phyloP scores from a whole-genome alignment of 2,797 vertebrate species.

The Choloepus didactylus region DNA sequence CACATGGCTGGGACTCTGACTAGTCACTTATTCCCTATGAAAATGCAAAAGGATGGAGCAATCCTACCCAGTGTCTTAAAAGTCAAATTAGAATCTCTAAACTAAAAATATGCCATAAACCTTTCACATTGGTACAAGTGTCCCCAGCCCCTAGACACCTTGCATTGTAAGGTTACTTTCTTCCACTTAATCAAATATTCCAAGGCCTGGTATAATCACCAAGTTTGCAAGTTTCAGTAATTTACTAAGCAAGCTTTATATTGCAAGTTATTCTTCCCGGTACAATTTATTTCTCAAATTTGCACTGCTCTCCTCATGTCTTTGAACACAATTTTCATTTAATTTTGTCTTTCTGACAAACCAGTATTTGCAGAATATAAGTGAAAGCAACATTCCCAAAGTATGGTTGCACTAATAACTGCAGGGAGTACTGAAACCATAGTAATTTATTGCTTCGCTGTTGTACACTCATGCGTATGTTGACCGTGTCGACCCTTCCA shows the following conservation, averaged over 20 bases:
- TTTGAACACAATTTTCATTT: conserved; percentile 83
- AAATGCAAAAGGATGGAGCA: not conserved
- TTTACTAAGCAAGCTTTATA: conserved; percentile 63
- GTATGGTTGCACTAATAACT: conserved; percentile 84
- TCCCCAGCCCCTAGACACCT: not conserved
- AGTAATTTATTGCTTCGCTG: conserved; percentile 87
- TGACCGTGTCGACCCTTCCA: conserved; percentile 69
- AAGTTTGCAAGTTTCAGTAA: not conserved
- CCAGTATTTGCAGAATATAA: conserved; percentile 85
- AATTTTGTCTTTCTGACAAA: conserved; percentile 85
- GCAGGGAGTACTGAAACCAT: conserved; percentile 87
- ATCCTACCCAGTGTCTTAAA: not conserved
- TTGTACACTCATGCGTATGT: conserved; percentile 82
- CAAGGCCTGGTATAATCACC: not conserved
- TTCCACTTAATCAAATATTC: not conserved
- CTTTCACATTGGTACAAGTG: not conserved
- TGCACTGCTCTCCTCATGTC: conserved; percentile 63
- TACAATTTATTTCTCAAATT: conserved; percentile 23
- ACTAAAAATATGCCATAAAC: not conserved
- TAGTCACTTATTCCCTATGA: not conserved
- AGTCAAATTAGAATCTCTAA: not conserved
- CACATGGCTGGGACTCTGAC: not conserved
- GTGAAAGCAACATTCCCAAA: conserved; percentile 87
- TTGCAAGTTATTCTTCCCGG: conserved; percentile 3
- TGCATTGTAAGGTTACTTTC: conserved; percentile 5